Evolutionary conservation across 2,888 invertebrate species (phyloP).

Genomic region (Malthinus seriepunctatus): DNA sequence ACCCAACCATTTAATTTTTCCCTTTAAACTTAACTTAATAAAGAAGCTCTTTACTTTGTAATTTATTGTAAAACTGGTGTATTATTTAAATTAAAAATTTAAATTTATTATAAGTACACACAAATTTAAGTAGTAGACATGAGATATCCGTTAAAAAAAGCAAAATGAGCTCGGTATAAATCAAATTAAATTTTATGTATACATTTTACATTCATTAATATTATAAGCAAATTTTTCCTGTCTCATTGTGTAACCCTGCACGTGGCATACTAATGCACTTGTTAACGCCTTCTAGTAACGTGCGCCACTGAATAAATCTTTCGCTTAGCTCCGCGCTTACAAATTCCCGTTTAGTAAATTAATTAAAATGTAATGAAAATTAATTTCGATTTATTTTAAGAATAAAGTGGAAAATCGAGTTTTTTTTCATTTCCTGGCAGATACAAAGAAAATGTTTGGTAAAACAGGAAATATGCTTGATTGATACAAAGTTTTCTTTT

Average conservation of each 20-base stretch:
- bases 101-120: too few relatives aligned
- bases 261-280: slow-evolving; percentile 32
- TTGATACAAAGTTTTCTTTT: too few relatives aligned
- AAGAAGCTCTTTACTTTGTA: too few relatives aligned
- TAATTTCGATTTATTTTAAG: too few relatives aligned
- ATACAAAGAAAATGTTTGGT: too few relatives aligned
- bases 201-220: slow-evolving; percentile 31
- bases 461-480: too few relatives aligned
- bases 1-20: too few relatives aligned
- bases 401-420: too few relatives aligned
- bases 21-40: too few relatives aligned
- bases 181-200: slow-evolving; percentile 27
- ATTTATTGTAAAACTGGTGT: too few relatives aligned
- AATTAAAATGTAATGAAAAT: not conserved
- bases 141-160: slow-evolving; percentile 12
- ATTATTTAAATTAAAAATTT: too few relatives aligned
- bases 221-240: slow-evolving; percentile 36
- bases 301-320: slow-evolving; percentile 25
- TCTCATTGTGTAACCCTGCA: slow-evolving; percentile 33
- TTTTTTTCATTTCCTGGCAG: too few relatives aligned
- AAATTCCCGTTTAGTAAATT: not conserved
- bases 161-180: slow-evolving; percentile 5
- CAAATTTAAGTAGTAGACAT: not conserved
- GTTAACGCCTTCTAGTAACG: slow-evolving; percentile 20
- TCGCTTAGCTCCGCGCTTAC: slow-evolving; percentile 19